Percentiles rank a stretch among this genome's conserved stretches.
Conservation (phyloP, 2,113 vertebrate species). For the Cryptomyrus ogoouensis region DNA sequence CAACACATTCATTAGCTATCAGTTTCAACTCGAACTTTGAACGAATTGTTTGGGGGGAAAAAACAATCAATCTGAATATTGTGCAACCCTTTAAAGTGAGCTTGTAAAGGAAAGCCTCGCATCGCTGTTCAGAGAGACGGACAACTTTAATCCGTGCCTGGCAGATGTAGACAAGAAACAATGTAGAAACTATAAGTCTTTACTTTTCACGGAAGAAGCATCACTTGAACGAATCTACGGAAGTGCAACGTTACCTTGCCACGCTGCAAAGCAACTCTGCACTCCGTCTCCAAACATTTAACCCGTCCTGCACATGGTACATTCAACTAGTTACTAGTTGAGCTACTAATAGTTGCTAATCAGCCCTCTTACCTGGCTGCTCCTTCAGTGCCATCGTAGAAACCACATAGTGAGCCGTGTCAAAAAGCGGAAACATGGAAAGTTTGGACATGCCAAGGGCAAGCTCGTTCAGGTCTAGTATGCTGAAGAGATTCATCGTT, state of each 20-base stretch:
- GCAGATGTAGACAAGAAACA: neutral
- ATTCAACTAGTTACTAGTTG: neutral
- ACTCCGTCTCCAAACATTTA: neutral
- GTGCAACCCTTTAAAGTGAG: neutral
- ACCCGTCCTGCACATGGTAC: neutral
- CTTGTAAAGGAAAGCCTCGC: neutral
- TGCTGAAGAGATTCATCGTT: constrained; percentile 49
- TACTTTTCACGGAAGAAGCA: neutral
- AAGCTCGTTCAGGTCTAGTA: constrained; percentile 56
- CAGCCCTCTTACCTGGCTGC: constrained; percentile 71
- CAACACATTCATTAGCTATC: neutral
- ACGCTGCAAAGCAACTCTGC: neutral
- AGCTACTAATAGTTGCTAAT: neutral
- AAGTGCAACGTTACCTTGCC: neutral
- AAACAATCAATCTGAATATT: neutral
- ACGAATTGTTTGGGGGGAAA: neutral
- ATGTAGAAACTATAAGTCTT: neutral
- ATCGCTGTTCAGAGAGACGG: neutral
- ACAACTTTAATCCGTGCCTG: neutral
- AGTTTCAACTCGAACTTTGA: neutral
- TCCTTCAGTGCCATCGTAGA: constrained; percentile 77
- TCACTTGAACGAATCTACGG: neutral
- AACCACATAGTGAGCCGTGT: constrained; percentile 81
- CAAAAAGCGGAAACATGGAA: constrained; percentile 88
- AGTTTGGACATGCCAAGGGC: constrained; percentile 68